phyloP scores from a whole-genome alignment of 2,113 vertebrate species.

The Sakesphorus luctuosus region DNA sequence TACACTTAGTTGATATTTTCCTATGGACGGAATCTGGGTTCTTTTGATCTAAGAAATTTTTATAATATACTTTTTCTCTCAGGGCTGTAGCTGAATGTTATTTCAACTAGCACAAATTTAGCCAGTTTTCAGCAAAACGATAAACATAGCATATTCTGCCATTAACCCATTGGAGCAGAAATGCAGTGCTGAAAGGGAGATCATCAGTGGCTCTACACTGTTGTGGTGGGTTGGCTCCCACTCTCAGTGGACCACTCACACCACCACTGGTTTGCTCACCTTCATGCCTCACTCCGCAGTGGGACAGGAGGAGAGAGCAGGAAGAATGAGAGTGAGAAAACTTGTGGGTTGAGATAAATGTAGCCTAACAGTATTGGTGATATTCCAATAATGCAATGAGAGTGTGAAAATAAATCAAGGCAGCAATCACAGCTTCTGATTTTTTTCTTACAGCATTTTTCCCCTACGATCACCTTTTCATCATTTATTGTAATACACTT shows the following conservation, averaged over 20 bases:
- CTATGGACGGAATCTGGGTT: background rate
- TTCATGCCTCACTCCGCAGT: background rate
- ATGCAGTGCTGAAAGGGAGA: background rate
- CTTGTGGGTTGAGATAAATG: background rate
- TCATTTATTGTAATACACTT: background rate
- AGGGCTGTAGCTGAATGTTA: background rate
- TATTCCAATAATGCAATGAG: background rate
- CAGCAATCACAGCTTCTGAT: background rate
- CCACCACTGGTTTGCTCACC: rapidly evolving
- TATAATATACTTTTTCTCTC: background rate
- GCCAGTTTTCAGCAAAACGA: background rate
- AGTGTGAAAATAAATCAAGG: background rate
- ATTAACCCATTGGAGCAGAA: background rate
- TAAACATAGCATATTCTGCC: background rate
- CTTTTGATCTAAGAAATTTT: background rate
- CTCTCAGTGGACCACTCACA: background rate
- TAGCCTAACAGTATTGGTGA: background rate
- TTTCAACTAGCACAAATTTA: background rate
- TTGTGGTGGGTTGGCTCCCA: background rate
- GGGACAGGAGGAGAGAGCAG: background rate
- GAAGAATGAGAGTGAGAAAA: background rate
- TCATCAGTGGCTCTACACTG: background rate
- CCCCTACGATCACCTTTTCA: background rate
- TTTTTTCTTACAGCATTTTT: background rate
- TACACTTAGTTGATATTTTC: background rate